A percentile compares a stretch with the other conserved stretches of the same genome.
These are phyloP conservation scores for Drosophila affinis DNA, from an alignment of 2,888 invertebrate genomes.

Conservation along the genomic window DNA sequence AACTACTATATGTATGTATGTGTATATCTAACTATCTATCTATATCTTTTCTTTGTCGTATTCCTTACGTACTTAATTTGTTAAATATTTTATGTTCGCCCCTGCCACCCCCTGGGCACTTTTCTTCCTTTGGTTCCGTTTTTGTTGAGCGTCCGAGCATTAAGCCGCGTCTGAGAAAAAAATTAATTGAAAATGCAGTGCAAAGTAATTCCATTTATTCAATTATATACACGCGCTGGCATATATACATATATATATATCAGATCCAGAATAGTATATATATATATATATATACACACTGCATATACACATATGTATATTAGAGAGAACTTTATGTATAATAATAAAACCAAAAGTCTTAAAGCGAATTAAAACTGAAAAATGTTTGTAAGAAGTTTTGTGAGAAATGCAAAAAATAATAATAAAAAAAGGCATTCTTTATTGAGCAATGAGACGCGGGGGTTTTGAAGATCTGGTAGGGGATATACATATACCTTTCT, in stretches of 20 bases:
- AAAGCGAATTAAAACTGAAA: constrained; percentile 50
- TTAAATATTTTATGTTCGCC: constrained; percentile 30
- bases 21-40: background rate
- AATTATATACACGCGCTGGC: constrained; percentile 66
- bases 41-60: constrained; percentile 29
- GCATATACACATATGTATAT: constrained; percentile 66
- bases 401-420: constrained; percentile 61
- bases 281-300: constrained; percentile 59
- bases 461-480: background rate
- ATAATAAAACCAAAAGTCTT: constrained; percentile 32
- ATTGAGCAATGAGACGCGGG: constrained; percentile 56
- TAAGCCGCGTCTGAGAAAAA: constrained; percentile 4
- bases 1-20: background rate
- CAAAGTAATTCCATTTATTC: constrained; percentile 74
- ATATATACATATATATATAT: constrained; percentile 60
- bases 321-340: constrained; percentile 31
- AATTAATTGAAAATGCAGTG: constrained; percentile 62
- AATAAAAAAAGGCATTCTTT: constrained; percentile 58
- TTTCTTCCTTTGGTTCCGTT: constrained; percentile 32
- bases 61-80: constrained; percentile 52
- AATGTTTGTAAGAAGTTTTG: constrained; percentile 59
- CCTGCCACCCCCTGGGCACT: constrained; percentile 5
- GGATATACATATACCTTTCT: background rate
- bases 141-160: constrained; percentile 11
- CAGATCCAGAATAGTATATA: constrained; percentile 44